Evolutionary conservation across 2,113 vertebrate genomes (phyloP), one percentile per base, ranked within the genome.

Genomic region (Chlamydotis undulata): DNA sequence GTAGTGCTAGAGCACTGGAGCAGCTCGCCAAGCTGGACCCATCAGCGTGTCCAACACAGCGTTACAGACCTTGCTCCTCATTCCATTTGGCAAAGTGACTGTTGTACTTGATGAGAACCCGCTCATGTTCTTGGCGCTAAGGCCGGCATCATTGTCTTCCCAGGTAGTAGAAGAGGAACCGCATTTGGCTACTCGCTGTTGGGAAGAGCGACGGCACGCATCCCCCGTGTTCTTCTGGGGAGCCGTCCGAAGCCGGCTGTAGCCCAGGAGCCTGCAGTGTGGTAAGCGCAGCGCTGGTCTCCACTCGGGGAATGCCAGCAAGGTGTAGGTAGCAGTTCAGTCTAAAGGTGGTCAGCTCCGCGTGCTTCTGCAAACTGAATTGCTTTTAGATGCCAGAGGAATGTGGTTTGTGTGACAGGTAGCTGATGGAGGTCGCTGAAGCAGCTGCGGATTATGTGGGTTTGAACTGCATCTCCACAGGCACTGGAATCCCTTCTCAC

Each of bases 151-250:
- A 0, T 4, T 89, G 53, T 89, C 29, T 91, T 41, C 26, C 26
- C 53, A 70, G 68, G 12, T 57, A 65, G 26, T 8, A 39, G 75
- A 47, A 26, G n/a, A 61, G 28, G 33, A 93, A 2, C n/a, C 31
- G 33, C 1, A 1, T 14, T 0, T 14, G 50, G 39, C 28, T 33
- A 8, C 61, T 59, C 0, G 1, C 35, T 23, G n/a, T 26, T 0
- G 0, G 5, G 81, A 80, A 45, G 85, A 55, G 56, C 47, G 12
- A 6, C 1, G 3, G 67, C 41, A 19, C 29, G 0, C 0, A 0
- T 8, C 25, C 6, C 3, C 49, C 5, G 0, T 1, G 6, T 18
- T 14, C 33, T 76, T 13, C 19, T 28, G 77, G 25, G 52, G 45
- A 60, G 10, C 33, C 45, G 43, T 47, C 12, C 1, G 31, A 19